Base-by-base conservation (phyloP, 2,888 invertebrate genomes). In the Seladonia tumulorum region DNA sequence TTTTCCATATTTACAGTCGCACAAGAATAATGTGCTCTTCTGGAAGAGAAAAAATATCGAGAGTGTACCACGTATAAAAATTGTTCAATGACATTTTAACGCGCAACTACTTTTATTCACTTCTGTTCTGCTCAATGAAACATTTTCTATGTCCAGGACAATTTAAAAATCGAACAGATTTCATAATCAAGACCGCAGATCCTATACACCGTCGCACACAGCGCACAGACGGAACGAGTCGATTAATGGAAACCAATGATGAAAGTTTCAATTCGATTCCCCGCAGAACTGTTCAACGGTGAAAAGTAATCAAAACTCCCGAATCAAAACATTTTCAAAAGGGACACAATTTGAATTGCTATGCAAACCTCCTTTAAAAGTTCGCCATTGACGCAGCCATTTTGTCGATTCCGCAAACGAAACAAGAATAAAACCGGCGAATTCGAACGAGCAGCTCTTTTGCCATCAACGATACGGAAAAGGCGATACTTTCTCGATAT, bases 201-300 rank as follows among this genome's bases (percentile, higher is more conserved):
- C 68, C 35, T 22, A 5, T 35, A 25, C 39, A 7, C 4, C 16
- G 1, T 3, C 22, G 18, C 7, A 12, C 63, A 57, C 57, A 14
- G 5, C 16, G 22, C 57, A 18, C 68, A 42, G 42, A 42, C 68
- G 75, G 49, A 49, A 75, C 82, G 39, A 72, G 25, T 81, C 74
- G 82, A 60, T 82, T 82, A 82, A 70, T 75, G 74, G 73, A 71
- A 82, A 82, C 47, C 82, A 74, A 49, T 70, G 74, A 82, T 57
- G 82, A 75, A 82, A 70, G 47, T 82, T 83, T 71, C 82, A 42
- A 82, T 82, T 82, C 42, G 74, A 70, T 60, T 71, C 29, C 18
- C 14, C 8, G n/a, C n/a, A 2, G 45, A 57, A 45, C 45, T 45
- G 82, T 70, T 70, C 63, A 45, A 72, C 63, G 66, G 45, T 73